Evolutionary conservation across 2,888 invertebrate genomes (phyloP), one percentile per base, ranked within the genome.

Genomic region (Pterobdella sp.): DNA sequence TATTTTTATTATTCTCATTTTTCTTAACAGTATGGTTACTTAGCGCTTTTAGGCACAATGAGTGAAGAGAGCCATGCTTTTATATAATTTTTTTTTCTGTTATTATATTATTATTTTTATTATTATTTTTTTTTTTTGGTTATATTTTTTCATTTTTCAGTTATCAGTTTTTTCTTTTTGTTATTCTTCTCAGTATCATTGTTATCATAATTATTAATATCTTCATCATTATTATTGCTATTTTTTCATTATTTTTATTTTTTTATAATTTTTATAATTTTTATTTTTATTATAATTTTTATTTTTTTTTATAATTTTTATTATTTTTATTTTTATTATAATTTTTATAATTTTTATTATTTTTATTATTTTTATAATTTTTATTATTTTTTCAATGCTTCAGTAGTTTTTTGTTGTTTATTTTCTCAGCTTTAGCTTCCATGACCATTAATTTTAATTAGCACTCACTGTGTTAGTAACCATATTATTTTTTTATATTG

Each of bases 281-380:
- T 70, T 75, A 65, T 64, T 74, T 73, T 68, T 68, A 67, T 49
- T 73, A 52, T 60, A 34, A 67, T 60, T 68, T 67, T 56, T 73
- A 52, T 68, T 73, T 67, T 68, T 73, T 67, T 68, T 74, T 67
- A 49, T 73, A 34, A 67, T 73, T 72, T 65, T 66, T 49, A 35
- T 66, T 73, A 52, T 73, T 42, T 66, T 72, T 42, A 31, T 67
- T 42, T 66, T 72, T 42, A 66, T 56, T 72, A 7, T 56, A 31
- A 7, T 56, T 67, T 18, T 37, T 72, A 7, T 31, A 68, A 7
- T 31, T 72, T n/a, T 56, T 72, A 32, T 56, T 72, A 22, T 56
- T 72, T 22, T 56, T 72, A 22, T 56, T 72, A 22, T 31, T 32
- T n/a, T 56, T 67, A 7, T 31, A 31, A 66, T 56, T 72, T 32